Percentiles rank a stretch among this genome's conserved stretches.
Conservation (phyloP, 2,888 invertebrate genomes). For the Antitype chi region DNA sequence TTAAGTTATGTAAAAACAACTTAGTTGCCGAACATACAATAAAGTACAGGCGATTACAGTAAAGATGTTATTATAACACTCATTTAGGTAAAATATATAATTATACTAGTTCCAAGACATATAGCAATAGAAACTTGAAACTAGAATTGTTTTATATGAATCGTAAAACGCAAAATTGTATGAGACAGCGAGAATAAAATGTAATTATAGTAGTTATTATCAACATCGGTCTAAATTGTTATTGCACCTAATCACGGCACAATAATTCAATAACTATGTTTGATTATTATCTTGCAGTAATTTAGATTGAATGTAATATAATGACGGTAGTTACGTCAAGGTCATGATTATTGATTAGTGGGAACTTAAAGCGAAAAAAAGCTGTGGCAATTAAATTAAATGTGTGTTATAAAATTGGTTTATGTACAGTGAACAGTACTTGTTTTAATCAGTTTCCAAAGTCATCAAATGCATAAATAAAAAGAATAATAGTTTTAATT, state of each 20-base stretch:
- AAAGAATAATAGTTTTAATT: no score
- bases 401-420: neutral
- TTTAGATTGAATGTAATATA: constrained; percentile 55
- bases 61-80: neutral
- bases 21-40: neutral
- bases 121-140: neutral
- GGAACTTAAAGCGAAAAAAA: neutral
- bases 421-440: neutral
- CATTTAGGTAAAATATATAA: neutral
- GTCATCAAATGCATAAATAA: no score
- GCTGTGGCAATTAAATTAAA: neutral
- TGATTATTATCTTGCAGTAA: constrained; percentile 55
- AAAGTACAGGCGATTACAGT: neutral
- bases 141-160: constrained; percentile 43
- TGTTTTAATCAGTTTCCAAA: neutral
- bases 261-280: constrained; percentile 52
- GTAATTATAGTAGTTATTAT: constrained; percentile 43
- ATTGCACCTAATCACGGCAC: constrained; percentile 60
- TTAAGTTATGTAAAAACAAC: no score
- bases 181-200: constrained; percentile 31
- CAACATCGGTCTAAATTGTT: constrained; percentile 49
- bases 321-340: constrained; percentile 46
- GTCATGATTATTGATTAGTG: constrained; percentile 39
- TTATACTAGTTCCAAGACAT: neutral
- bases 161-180: constrained; percentile 46